Percentiles rank a stretch among this genome's conserved stretches.
Evolutionary conservation across 2,888 invertebrate genomes (phyloP).

Genomic region (Lomographa bimaculata): DNA sequence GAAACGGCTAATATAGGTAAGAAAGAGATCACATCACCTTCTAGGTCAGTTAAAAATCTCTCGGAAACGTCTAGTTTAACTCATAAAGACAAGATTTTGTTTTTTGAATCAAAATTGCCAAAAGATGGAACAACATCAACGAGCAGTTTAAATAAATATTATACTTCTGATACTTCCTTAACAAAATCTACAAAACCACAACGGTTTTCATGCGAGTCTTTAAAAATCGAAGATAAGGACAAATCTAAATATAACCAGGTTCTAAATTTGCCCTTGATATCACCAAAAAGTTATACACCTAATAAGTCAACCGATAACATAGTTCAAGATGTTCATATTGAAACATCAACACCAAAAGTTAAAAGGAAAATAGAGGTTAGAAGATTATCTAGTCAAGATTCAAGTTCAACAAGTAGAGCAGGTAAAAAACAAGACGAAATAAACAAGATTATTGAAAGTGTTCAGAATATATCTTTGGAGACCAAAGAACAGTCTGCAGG

Average conservation of each 20-base stretch:
- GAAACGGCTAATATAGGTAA: constrained; percentile 4
- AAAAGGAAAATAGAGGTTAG: constrained; percentile 22
- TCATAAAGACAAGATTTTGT: constrained; percentile 7
- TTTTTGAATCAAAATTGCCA: constrained; percentile 8
- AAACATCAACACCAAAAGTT: constrained; percentile 51
- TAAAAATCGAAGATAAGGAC: constrained; percentile 19
- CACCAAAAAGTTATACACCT: constrained; percentile 7
- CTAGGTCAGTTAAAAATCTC: background rate
- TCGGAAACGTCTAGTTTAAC: constrained; percentile 2
- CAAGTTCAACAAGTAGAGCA: constrained; percentile 19
- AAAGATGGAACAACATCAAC: constrained; percentile 1
- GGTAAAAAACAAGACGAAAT: constrained; percentile 33
- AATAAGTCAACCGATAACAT: constrained; percentile 28
- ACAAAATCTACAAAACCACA: constrained; percentile 10
- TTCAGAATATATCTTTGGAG: constrained; percentile 38
- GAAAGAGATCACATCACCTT: constrained; percentile 1
- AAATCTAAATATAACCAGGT: constrained; percentile 4
- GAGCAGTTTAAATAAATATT: constrained; percentile 11
- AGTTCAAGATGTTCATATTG: constrained; percentile 46
- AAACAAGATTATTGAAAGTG: constrained; percentile 34
- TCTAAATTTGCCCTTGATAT: constrained; percentile 8
- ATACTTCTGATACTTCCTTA: constrained; percentile 6
- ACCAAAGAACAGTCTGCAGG: constrained; percentile 34
- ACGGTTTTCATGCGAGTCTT: constrained; percentile 19
- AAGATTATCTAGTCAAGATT: constrained; percentile 5